phyloP scores from a whole-genome alignment of 2,113 vertebrate genomes.

The Indri indri region DNA sequence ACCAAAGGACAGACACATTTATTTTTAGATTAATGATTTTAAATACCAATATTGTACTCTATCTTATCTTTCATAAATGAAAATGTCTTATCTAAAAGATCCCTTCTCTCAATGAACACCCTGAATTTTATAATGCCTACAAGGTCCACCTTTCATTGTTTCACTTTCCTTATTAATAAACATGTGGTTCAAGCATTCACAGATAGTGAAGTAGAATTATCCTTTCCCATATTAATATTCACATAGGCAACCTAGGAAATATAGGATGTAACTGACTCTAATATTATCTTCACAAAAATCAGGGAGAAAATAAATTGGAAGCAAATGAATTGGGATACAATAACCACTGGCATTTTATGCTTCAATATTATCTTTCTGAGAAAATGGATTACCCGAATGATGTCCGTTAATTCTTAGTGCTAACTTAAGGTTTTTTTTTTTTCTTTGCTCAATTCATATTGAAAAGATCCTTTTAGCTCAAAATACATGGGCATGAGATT shows the following conservation, averaged over 20 bases:
- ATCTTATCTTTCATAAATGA: constrained; percentile 30
- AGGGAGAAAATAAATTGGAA: background rate
- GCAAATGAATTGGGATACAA: constrained; percentile 25
- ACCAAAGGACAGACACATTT: background rate
- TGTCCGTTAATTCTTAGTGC: constrained; percentile 65
- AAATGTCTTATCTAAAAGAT: background rate
- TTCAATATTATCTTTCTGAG: constrained; percentile 65
- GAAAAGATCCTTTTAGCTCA: constrained; percentile 48
- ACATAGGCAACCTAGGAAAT: background rate
- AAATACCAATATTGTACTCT: background rate
- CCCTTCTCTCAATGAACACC: background rate
- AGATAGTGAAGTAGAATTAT: background rate
- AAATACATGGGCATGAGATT: constrained; percentile 32
- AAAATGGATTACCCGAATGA: constrained; percentile 64
- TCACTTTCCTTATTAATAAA: constrained; percentile 5
- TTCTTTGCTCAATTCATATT: constrained; percentile 26
- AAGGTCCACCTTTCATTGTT: background rate
- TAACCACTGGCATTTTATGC: constrained; percentile 41
- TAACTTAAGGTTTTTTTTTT: constrained; percentile 15
- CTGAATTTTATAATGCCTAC: background rate
- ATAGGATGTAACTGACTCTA: background rate
- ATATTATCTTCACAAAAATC: background rate
- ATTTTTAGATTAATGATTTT: constrained; percentile 33
- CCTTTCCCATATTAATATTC: background rate
- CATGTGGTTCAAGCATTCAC: background rate